phyloP scores from a whole-genome alignment of 2,888 invertebrate species.

The Junonia oenone region DNA sequence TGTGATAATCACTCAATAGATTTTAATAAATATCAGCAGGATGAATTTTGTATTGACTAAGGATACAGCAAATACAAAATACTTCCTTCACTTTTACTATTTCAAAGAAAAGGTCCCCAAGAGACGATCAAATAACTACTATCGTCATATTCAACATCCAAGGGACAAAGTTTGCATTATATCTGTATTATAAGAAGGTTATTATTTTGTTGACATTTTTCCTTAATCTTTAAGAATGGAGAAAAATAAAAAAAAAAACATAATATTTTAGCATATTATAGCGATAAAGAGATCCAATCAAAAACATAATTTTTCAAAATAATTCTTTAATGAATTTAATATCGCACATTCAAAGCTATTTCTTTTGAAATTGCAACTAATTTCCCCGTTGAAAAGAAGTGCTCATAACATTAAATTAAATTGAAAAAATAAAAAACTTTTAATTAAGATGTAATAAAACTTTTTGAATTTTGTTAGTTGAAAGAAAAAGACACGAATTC shows the following conservation, averaged over 20 bases:
- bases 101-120: background rate
- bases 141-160: background rate
- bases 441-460: constrained; percentile 16
- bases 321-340: no score
- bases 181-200: background rate
- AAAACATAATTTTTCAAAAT: no score
- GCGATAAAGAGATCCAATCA: no score
- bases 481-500: constrained; percentile 17
- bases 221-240: background rate
- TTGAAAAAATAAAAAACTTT: background rate
- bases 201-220: background rate
- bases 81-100: no score
- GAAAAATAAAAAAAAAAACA: no score
- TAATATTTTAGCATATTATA: no score
- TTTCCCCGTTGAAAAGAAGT: no score
- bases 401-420: background rate
- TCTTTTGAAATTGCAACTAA: background rate
- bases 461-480: constrained; percentile 19
- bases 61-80: no score
- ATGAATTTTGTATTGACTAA: no score
- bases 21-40: no score
- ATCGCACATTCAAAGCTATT: no score
- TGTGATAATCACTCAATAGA: background rate
- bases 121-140: background rate
- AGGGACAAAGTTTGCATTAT: background rate